phyloP scores from a whole-genome alignment of 1,140 invertebrate genomes.

The Papilio xuthus region DNA sequence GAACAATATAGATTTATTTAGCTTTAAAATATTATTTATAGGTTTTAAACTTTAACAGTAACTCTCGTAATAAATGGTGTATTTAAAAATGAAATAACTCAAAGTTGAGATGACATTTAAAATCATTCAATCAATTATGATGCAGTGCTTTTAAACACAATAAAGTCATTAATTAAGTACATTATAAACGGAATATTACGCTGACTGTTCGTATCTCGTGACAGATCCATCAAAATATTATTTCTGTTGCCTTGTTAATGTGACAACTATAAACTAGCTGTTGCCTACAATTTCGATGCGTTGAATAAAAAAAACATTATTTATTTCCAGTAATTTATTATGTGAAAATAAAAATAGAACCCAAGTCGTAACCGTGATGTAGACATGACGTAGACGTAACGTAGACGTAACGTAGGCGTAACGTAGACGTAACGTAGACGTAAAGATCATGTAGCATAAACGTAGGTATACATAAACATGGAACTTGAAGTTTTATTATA shows the following conservation, averaged over 20 bases:
- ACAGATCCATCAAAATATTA: background rate
- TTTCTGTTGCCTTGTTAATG: background rate
- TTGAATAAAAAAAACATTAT: no score
- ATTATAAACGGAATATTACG: background rate
- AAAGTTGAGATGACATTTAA: conserved; percentile 10
- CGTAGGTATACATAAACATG: background rate
- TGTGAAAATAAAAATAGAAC: no score
- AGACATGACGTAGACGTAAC: no score
- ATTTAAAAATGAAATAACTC: background rate
- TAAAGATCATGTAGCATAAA: no score
- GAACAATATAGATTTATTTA: background rate
- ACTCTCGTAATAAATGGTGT: background rate
- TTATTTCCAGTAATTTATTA: no score
- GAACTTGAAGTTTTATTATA: background rate
- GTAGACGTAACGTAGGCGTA: no score
- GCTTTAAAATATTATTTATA: background rate
- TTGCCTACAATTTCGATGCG: no score
- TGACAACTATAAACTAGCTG: background rate
- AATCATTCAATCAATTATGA: background rate
- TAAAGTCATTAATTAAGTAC: conserved; percentile 12
- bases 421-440: no score
- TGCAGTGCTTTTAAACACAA: background rate
- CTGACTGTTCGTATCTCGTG: background rate
- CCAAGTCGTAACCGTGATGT: no score
- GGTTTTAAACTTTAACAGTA: background rate